Conservation (phyloP, 1,140 invertebrate genomes). For the Maconellicoccus hirsutus region DNA sequence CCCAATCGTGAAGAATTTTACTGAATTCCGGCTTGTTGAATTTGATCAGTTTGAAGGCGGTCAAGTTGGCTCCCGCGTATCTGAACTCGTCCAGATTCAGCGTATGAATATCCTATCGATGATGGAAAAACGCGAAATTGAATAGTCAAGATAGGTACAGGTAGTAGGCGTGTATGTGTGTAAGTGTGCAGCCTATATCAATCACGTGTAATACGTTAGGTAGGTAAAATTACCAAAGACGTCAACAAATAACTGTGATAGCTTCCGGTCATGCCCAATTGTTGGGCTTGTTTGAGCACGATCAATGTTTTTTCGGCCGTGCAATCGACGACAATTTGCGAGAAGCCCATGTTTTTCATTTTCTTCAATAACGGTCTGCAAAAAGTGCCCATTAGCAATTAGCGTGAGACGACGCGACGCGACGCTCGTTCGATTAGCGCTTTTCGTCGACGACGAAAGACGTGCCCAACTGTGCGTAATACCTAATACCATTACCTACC, state of each 20-base stretch:
- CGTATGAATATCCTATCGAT: slow-evolving; percentile 73
- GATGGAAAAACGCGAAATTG: too few relatives aligned
- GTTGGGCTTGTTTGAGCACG: slow-evolving; percentile 81
- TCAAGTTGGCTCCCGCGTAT: slow-evolving; percentile 87
- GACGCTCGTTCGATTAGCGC: too few relatives aligned
- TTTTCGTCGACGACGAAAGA: too few relatives aligned
- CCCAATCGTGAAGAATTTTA: slow-evolving; percentile 66
- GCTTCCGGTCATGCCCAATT: slow-evolving; percentile 90
- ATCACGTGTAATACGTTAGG: too few relatives aligned
- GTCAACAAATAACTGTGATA: slow-evolving; percentile 86
- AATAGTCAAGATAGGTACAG: too few relatives aligned
- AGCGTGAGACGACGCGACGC: too few relatives aligned
- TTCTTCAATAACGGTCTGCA: slow-evolving; percentile 73
- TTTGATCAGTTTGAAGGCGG: slow-evolving; percentile 72
- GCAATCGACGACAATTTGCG: slow-evolving; percentile 85
- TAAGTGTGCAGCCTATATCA: too few relatives aligned
- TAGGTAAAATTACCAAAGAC: slow-evolving; percentile 52
- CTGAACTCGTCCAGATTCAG: slow-evolving; percentile 86
- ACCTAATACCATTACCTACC: too few relatives aligned
- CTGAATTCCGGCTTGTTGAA: slow-evolving; percentile 56
- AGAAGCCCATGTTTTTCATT: slow-evolving; percentile 79
- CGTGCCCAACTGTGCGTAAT: too few relatives aligned
- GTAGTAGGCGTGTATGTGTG: too few relatives aligned
- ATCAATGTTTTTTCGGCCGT: slow-evolving; percentile 69
- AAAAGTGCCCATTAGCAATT: not conserved